Evolutionary conservation across 2,113 vertebrate species (phyloP).

Genomic region (Caracal caracal): DNA sequence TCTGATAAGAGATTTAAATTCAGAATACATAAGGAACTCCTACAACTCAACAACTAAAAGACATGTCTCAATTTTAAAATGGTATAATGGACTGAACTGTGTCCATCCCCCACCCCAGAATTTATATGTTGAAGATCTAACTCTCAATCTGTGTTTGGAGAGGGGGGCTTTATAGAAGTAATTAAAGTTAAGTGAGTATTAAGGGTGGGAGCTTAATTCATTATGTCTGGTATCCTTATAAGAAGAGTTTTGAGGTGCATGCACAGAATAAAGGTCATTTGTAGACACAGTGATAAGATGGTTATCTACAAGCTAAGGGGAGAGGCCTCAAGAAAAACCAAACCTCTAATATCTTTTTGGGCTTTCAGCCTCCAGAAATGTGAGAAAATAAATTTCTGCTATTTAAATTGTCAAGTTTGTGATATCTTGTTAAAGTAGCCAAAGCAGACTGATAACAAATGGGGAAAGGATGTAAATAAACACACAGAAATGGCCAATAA

Average conservation of each 20-base stretch:
- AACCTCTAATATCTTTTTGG: too few species aligned
- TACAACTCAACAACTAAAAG: background rate
- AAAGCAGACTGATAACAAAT: background rate
- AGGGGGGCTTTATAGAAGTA: background rate
- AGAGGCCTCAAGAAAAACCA: too few species aligned
- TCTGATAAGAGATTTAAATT: background rate
- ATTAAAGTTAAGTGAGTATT: background rate
- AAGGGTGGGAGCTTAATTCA: background rate
- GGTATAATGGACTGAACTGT: background rate
- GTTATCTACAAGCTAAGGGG: background rate
- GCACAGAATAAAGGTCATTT: background rate
- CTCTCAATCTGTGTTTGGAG: background rate
- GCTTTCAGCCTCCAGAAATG: too few species aligned
- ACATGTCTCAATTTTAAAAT: background rate
- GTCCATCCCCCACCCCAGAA: background rate
- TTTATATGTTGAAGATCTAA: background rate
- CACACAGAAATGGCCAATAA: background rate
- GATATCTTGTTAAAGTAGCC: background rate
- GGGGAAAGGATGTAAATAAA: background rate
- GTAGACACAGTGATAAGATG: background rate
- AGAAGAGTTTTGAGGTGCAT: background rate
- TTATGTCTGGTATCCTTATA: background rate
- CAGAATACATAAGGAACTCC: conserved; percentile 5
- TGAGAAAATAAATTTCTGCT: background rate
- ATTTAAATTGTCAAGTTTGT: background rate